These are phyloP conservation scores for Mantis religiosa DNA, from an alignment of 2,888 invertebrate genomes.

Conservation along the genomic window DNA sequence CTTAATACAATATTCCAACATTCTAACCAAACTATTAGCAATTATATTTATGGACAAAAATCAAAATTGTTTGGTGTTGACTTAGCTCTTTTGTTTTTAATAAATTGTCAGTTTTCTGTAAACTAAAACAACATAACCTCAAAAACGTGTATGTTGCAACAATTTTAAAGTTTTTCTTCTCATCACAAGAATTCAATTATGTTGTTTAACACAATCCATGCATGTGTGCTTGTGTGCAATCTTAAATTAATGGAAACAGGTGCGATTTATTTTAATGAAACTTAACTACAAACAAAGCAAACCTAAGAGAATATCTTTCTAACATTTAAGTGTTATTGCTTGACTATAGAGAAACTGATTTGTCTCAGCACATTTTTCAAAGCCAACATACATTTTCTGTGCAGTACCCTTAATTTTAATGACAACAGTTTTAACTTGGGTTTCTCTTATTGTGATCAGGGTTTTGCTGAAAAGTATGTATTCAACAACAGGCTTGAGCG, in stretches of 20 bases:
- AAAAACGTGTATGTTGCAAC: neutral
- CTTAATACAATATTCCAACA: neutral
- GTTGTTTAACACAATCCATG: neutral
- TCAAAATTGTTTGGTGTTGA: neutral
- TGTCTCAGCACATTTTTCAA: neutral
- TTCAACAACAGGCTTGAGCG: neutral
- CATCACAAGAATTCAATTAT: neutral
- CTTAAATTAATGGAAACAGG: neutral
- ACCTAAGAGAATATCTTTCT: neutral
- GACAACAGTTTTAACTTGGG: neutral
- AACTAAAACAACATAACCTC: neutral
- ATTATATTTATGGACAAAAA: neutral
- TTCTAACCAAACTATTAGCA: neutral
- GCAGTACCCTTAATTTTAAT: neutral
- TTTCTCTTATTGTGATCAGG: neutral
- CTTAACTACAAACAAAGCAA: neutral
- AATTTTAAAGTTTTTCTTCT: neutral
- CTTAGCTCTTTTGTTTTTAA: neutral
- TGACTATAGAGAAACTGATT: neutral
- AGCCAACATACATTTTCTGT: neutral
- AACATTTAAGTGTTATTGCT: neutral
- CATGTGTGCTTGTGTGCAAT: neutral
- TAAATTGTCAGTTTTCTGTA: neutral
- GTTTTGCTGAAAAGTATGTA: neutral
- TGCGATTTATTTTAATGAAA: neutral